phyloP scores from a whole-genome alignment of 1,140 invertebrate species.

The Phymorhynchus buccinoides region DNA sequence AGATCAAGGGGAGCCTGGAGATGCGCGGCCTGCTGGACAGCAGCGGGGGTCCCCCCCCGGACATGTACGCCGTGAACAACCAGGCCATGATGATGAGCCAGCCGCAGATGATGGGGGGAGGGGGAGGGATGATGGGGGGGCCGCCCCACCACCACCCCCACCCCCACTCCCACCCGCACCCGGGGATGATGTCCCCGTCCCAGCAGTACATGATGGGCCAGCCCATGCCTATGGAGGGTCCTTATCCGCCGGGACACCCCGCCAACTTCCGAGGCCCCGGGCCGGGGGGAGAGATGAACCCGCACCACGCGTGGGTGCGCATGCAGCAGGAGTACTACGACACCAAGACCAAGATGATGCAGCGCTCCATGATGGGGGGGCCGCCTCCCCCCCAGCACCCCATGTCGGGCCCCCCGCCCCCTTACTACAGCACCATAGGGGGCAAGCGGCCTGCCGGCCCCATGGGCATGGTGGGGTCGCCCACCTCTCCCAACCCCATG shows the following conservation, averaged over 20 bases:
- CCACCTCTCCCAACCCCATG: conserved; percentile 64
- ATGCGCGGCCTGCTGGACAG: conserved; percentile 4
- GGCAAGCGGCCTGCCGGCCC: conserved; percentile 38
- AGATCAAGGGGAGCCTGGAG: conserved; percentile 78
- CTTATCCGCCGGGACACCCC: conserved; percentile 47
- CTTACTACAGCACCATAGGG: conserved; percentile 64
- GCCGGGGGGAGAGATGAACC: conserved; percentile 32
- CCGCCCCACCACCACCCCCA: conserved; percentile 62
- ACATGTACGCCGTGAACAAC: conserved; percentile 42
- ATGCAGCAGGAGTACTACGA: conserved; percentile 78
- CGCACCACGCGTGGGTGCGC: conserved; percentile 84
- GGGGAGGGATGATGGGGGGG: conserved; percentile 56
- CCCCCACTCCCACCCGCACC: conserved; percentile 59
- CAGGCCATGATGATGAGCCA: conserved; percentile 65
- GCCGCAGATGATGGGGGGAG: conserved; percentile 64
- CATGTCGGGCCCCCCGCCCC: conserved; percentile 59
- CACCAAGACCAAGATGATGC: conserved; percentile 70
- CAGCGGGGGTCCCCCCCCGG: neutral
- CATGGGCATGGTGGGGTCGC: conserved; percentile 50
- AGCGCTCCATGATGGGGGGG: conserved; percentile 42
- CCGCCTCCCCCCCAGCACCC: conserved; percentile 38
- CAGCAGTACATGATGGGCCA: conserved; percentile 64
- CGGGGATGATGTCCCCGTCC: conserved; percentile 58
- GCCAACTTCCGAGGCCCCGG: conserved; percentile 34
- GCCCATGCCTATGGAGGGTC: conserved; percentile 44